Evolutionary conservation across 1,140 invertebrate species (phyloP).

Genomic region (Macrocentrus cingulum): DNA sequence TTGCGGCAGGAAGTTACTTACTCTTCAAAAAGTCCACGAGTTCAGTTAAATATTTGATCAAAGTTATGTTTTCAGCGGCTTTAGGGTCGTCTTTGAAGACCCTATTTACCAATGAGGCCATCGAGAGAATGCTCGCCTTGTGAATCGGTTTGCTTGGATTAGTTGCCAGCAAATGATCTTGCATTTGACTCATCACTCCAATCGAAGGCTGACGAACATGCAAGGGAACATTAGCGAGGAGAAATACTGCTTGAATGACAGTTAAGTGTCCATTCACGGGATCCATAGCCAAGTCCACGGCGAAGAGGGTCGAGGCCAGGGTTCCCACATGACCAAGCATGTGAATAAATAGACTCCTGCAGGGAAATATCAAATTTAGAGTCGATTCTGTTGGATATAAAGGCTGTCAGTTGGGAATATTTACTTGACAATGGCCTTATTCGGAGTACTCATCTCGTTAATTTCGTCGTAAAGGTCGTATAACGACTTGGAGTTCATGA

Average conservation of each 20-base stretch:
- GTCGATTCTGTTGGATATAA: no score
- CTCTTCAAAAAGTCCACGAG: slow-evolving; percentile 39
- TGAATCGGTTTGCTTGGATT: slow-evolving; percentile 34
- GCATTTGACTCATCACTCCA: slow-evolving; percentile 46
- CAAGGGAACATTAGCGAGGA: slow-evolving; percentile 48
- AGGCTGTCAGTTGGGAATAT: no score
- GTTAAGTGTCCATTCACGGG: no score
- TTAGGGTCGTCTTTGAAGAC: slow-evolving; percentile 33
- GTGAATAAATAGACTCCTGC: no score
- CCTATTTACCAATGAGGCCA: slow-evolving; percentile 48
- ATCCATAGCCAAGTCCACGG: no score
- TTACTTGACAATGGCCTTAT: no score
- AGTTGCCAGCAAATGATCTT: slow-evolving; percentile 38
- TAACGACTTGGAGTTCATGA: slow-evolving; percentile 39
- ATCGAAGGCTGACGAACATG: slow-evolving; percentile 44
- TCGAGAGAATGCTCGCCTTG: slow-evolving; percentile 47
- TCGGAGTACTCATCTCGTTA: no score
- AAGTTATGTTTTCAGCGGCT: background rate
- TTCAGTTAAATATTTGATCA: slow-evolving; percentile 32
- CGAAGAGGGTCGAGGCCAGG: no score
- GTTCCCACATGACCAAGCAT: no score
- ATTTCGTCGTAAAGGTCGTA: no score
- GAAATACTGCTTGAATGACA: slow-evolving; percentile 33
- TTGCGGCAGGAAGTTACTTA: slow-evolving; percentile 26
- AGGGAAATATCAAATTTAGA: no score